Evolutionary conservation across 2,888 invertebrate species (phyloP).

Genomic region (Synanthedon vespiformis): DNA sequence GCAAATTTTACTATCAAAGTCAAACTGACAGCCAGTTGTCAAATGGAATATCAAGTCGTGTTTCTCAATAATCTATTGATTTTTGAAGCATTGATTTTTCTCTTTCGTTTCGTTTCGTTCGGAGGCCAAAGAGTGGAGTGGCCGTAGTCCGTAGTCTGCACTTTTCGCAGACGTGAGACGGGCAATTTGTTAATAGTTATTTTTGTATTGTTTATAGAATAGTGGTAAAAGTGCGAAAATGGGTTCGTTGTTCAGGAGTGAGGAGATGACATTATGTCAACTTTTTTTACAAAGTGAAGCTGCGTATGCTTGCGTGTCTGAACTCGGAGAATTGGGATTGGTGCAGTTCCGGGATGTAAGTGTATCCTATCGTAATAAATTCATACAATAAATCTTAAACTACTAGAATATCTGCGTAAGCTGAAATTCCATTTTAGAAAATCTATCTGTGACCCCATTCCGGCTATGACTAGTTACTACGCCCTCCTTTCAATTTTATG

Average conservation of each 20-base stretch:
- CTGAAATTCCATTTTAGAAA: constrained; percentile 8
- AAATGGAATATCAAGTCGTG: too few species aligned
- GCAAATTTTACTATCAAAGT: too few species aligned
- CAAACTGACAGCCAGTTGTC: too few species aligned
- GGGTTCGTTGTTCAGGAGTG: constrained; percentile 96
- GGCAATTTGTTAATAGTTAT: constrained; percentile 22
- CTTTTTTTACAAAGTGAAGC: constrained; percentile 98
- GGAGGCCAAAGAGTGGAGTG: constrained; percentile 65
- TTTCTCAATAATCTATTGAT: too few species aligned
- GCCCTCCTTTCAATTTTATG: neutral
- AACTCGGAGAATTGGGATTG: constrained; percentile 95
- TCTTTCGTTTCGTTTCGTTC: constrained; percentile 34
- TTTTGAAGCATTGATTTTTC: too few species aligned
- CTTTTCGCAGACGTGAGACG: constrained; percentile 42
- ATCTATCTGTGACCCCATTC: constrained; percentile 35
- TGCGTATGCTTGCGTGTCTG: constrained; percentile 97
- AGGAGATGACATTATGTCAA: constrained; percentile 99
- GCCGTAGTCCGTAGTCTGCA: constrained; percentile 12
- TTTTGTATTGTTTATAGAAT: constrained; percentile 29
- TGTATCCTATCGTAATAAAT: constrained; percentile 19
- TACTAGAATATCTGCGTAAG: neutral
- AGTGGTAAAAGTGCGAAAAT: constrained; percentile 42
- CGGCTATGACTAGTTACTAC: constrained; percentile 7
- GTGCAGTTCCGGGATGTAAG: constrained; percentile 97
- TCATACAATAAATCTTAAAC: neutral